A percentile compares a stretch with the other conserved stretches of the same genome.
Conservation (phyloP, 2,797 vertebrate species). For the Platyrinchus mystaceus region DNA sequence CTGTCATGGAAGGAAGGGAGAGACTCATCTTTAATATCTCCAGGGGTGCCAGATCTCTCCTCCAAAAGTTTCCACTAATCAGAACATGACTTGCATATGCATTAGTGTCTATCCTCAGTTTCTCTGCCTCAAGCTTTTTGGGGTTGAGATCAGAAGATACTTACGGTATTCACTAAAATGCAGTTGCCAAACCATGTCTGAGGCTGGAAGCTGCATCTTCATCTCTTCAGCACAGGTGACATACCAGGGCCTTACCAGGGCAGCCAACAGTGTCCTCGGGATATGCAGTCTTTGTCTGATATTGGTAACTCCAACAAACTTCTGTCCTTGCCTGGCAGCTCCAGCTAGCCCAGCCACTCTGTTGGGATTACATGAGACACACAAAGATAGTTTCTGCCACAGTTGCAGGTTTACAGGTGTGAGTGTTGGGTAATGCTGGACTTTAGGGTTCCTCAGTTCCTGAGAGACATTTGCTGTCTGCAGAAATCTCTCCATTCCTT, state of each 20-base stretch:
- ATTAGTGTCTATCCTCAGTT: neutral
- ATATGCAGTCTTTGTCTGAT: neutral
- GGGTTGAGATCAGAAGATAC: neutral
- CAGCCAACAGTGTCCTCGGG: neutral
- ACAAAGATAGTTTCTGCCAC: neutral
- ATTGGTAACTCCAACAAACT: neutral
- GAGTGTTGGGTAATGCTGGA: neutral
- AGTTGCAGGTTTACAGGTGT: neutral
- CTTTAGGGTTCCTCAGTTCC: neutral
- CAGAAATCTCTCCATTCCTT: neutral
- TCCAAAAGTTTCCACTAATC: neutral
- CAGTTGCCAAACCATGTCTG: neutral
- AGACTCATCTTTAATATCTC: neutral
- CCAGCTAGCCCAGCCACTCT: neutral
- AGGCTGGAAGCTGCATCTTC: neutral
- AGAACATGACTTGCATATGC: neutral
- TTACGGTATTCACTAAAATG: neutral
- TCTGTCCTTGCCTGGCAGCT: neutral
- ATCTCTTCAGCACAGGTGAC: neutral
- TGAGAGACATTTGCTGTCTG: neutral
- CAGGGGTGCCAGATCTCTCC: neutral
- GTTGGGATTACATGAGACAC: neutral
- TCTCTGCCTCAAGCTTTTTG: neutral
- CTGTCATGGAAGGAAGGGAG: neutral
- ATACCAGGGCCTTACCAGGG: neutral